Conservation (phyloP, 1,140 invertebrate genomes). For the Metaphire vulgaris region DNA sequence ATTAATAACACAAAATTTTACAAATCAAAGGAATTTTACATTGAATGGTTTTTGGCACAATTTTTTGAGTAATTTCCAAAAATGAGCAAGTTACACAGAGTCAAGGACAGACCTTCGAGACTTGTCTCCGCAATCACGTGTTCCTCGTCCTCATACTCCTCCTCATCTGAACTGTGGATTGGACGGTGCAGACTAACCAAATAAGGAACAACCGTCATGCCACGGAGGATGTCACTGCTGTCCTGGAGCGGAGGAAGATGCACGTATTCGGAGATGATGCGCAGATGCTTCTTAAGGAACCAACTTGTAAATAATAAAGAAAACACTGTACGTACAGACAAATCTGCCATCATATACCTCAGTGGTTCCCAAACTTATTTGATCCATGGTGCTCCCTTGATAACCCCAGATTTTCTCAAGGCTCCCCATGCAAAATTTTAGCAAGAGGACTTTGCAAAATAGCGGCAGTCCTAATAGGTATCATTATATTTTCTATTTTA, state of each 20-base stretch:
- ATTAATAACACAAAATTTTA: no score
- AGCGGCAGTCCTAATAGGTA: neutral
- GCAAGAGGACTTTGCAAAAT: conserved; percentile 15
- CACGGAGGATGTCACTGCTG: conserved; percentile 66
- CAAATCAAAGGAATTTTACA: no score
- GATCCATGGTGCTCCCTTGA: neutral
- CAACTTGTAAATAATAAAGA: conserved; percentile 56
- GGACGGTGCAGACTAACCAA: no score
- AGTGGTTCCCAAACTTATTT: neutral
- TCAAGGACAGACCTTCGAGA: no score
- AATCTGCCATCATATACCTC: neutral
- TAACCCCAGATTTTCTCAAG: neutral
- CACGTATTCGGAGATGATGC: conserved; percentile 58
- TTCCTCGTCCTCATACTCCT: no score
- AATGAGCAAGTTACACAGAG: no score
- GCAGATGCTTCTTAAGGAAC: conserved; percentile 66
- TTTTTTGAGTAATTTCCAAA: no score
- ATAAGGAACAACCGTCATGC: conserved; percentile 83
- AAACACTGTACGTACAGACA: neutral
- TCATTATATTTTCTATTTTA: neutral
- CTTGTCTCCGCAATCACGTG: no score
- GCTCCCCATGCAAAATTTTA: conserved; percentile 13
- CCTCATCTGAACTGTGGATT: no score
- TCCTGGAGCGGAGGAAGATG: conserved; percentile 60
- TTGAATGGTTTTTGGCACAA: no score